Evolutionary conservation across 2,888 invertebrate species (phyloP), one percentile per base, ranked within the genome.

Genomic region (Xylocampa areola): DNA sequence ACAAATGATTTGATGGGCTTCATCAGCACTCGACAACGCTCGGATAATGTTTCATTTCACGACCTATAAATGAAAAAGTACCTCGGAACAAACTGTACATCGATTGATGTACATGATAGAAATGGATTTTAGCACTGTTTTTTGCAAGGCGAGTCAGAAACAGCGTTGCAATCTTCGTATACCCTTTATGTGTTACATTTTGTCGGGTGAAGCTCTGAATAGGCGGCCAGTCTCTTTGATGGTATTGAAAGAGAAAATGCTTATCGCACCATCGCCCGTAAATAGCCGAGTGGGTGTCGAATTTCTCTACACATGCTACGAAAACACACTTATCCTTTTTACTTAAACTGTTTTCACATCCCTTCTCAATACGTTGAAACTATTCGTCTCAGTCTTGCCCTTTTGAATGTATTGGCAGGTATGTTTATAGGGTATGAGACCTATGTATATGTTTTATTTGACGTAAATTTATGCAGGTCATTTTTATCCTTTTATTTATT

Each of bases 221-320:
- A 88, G 90, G 82, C 86, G 90, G 86, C 85, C 88, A 90, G 91
- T 89, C 87, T 87, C 89, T 92, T 89, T 90, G 90, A 91, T 88
- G 86, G 88, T 88, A 90, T 91, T 91, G 92, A 92, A 91, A 90
- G 89, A 88, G 91, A 89, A 90, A 92, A 91, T 90, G 88, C 90
- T 90, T 92, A 92, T 91, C 91, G 91, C 87, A 84, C 90, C 88
- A 90, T 91, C 90, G 89, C 85, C 84, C 85, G 89, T 90, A 91
- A 91, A 91, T 90, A 91, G 88, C 85, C 80, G 86, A 89, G 86
- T 87, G 89, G 86, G 90, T 90, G 89, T 90, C 87, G 89, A 90
- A 88, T 90, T 91, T 88, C 88, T 89, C 88, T 86, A 86, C 88
- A 90, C 87, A 87, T 86, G 83, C 82, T 87, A 83, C 87, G 88